Percentiles rank a stretch among this genome's conserved stretches.
Conservation (phyloP, 1,140 invertebrate species). For the Pseudobourletiella spinata region DNA sequence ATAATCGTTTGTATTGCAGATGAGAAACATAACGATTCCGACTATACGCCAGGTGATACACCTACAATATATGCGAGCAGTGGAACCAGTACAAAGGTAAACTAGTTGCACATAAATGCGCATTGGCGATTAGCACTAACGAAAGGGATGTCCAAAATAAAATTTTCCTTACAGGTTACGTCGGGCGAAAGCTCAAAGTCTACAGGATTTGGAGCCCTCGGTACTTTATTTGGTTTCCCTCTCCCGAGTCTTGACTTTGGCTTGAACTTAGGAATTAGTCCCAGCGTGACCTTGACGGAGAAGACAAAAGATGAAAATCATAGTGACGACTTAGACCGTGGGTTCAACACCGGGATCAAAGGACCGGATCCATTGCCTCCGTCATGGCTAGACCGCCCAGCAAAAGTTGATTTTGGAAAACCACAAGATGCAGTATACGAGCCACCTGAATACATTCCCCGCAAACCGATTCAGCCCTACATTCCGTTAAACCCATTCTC, state of each 20-base stretch:
- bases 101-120: neutral
- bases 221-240: conserved; percentile 75
- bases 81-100: conserved; percentile 33
- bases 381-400: conserved; percentile 25
- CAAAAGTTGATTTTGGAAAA: conserved; percentile 20
- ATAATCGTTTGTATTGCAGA: no score
- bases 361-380: conserved; percentile 30
- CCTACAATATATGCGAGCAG: conserved; percentile 57
- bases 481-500: conserved; percentile 33
- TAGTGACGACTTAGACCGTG: conserved; percentile 43
- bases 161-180: neutral
- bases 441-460: conserved; percentile 38
- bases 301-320: conserved; percentile 40
- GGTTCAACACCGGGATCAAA: conserved; percentile 18
- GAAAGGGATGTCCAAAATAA: neutral
- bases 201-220: conserved; percentile 38
- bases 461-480: conserved; percentile 34
- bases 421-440: conserved; percentile 48
- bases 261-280: conserved; percentile 49
- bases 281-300: conserved; percentile 26
- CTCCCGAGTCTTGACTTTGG: conserved; percentile 60
- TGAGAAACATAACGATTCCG: conserved; percentile 34
- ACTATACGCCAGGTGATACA: conserved; percentile 49
- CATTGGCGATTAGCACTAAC: neutral
- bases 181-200: conserved; percentile 39